Evolutionary conservation across 2,113 vertebrate species (phyloP), one percentile per base, ranked within the genome.

Genomic region (Hepsetus odoe): DNA sequence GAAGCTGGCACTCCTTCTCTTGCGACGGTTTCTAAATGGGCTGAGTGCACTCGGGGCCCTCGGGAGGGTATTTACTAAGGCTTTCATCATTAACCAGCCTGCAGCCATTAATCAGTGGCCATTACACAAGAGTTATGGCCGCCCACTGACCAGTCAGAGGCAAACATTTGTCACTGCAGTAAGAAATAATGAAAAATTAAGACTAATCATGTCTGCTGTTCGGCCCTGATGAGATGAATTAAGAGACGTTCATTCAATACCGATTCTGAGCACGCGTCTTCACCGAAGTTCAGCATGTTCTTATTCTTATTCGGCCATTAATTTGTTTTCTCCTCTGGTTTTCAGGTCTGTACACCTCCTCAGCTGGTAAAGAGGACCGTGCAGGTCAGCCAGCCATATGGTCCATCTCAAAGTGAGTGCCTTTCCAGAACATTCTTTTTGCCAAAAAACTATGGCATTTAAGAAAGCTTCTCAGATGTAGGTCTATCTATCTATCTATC

Each of bases 351-450:
- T 84, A 82, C 42, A 20, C 18, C 80, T 40, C 90, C 82, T 74
- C 85, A 82, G 77, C 69, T 71, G 33, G 90, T 90, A 62, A 91
- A 85, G 85, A 88, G 78, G 62, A 87, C 76, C 35, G 73, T 92
- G 80, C 88, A 91, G 78, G 86, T 93, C 5, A 83, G 81, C 18
- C 87, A 84, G 67, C 74, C 88, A 1, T 84, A 77, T 81, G 64
- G 76, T 33, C 40, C 81, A 77, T 33, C 75, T 81, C 64, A 74
- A 77, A 80, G 93, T 94, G 85, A 93, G 93, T 91, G 85, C 22
- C 65, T 64, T 65, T 61, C 14, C 13, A 16, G 1, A 3, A 2
- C 1, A 9, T 2, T 46, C 1, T n/a, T n/a, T n/a, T n/a, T n/a
- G 35, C 9, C 35, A 38, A n/a, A n/a, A n/a, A n/a, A n/a, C n/a